A percentile compares a stretch with the other conserved stretches of the same genome.
Conservation (phyloP, 1,140 invertebrate species). For the Carcinoscorpius rotundicauda region DNA sequence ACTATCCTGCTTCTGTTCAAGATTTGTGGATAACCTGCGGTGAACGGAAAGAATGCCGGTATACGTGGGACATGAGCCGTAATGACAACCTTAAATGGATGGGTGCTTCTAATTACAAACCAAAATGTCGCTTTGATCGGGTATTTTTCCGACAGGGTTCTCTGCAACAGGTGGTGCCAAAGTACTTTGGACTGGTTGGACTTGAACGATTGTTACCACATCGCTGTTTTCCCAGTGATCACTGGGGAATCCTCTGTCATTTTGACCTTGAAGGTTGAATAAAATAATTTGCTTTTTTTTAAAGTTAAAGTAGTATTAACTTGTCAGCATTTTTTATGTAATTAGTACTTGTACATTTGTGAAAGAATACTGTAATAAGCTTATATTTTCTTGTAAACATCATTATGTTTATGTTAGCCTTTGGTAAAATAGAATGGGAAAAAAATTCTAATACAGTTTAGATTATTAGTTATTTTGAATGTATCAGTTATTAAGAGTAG, state of each 20-base stretch:
- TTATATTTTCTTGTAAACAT: too few species aligned
- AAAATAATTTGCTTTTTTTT: too few species aligned
- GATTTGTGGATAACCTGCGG: conserved; percentile 46
- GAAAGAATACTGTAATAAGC: too few species aligned
- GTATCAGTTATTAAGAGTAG: too few species aligned
- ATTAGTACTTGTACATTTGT: too few species aligned
- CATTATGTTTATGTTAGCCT: too few species aligned
- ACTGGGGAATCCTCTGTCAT: conserved; percentile 44
- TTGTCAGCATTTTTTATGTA: too few species aligned
- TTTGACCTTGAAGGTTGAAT: neutral
- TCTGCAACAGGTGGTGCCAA: conserved; percentile 30
- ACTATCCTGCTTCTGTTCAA: conserved; percentile 22
- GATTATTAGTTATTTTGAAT: too few species aligned
- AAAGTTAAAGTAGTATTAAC: too few species aligned
- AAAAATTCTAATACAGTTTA: too few species aligned
- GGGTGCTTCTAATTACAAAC: conserved; percentile 16
- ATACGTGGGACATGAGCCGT: conserved; percentile 44
- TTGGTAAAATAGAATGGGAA: too few species aligned
- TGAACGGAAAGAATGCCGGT: conserved; percentile 38
- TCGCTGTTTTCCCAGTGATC: conserved; percentile 46
- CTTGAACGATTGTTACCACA: conserved; percentile 40
- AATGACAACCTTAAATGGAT: conserved; percentile 37
- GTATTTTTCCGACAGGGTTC: conserved; percentile 36
- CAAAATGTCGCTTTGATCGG: conserved; percentile 43
- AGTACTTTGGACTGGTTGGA: conserved; percentile 46